Base-by-base conservation (phyloP, 2,888 invertebrate genomes). In the Myopa testacea region DNA sequence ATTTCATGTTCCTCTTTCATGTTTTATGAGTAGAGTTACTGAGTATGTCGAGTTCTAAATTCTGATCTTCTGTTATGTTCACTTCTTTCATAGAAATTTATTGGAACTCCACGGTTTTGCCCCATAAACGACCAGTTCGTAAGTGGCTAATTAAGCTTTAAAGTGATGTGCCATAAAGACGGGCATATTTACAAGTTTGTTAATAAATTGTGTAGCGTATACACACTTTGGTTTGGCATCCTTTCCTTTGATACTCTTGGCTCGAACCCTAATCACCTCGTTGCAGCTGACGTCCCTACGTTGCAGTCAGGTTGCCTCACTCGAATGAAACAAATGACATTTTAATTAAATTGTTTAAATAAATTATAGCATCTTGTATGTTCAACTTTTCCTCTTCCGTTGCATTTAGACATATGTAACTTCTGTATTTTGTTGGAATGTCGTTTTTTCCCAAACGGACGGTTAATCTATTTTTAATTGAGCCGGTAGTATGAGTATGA, bases 331-430 rank as follows among this genome's bases (percentile, higher is more conserved):
- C 85, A 87, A 87, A 87, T 87, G 86, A 86, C 86, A 86, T 87
- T 87, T 87, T 87, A 87, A 87, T 87, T 87, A 87, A 87, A 87
- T 87, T 86, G 87, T 87, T 86, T 87, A 84, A 87, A 84, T 84
- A 84, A 86, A 87, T 87, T 86, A 86, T 76, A 78, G 70, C 75
- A 78, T 34, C 70, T 52, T 8, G 52, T 55, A 50, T 67, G 16
- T 52, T 38, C 58, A n/a, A 67, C 37, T 12, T 65, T 16, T 26
- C 63, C 14, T 7, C 16, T 60, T 58, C 37, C 14, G 19, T n/a
- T 50, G 3, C 50, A 26, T 45, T 45, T 45, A 10, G 45, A 45
- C 10, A 10, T 10, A 45, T 45, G 45, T 55, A 10, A 8, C 12
- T 38, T 72, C 60, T 34, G 45, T 74, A 26, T 50, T 50, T 60